These are phyloP conservation scores for Selene dorsalis DNA, from an alignment of 2,797 vertebrate genomes.

Conservation along the genomic window DNA sequence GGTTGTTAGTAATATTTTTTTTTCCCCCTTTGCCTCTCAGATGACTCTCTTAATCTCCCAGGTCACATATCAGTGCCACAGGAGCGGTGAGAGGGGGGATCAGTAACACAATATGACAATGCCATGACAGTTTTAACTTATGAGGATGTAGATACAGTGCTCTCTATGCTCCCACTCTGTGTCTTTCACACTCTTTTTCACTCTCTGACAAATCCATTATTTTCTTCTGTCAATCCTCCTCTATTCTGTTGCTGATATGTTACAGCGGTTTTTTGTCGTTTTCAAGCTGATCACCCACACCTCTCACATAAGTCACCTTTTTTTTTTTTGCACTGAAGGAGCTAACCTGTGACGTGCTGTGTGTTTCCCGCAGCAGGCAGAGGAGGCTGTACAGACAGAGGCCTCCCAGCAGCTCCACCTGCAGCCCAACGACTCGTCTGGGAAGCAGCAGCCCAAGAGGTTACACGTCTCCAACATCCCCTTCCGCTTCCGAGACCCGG, in stretches of 20 bases:
- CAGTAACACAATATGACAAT: background rate
- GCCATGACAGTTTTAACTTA: background rate
- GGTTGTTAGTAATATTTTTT: background rate
- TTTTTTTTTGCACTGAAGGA: background rate
- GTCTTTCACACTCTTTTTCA: background rate
- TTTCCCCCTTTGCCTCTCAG: background rate
- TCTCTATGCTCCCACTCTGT: background rate
- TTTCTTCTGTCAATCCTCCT: background rate
- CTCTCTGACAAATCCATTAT: background rate
- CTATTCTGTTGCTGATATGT: slow-evolving; percentile 1
- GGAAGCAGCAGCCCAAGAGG: slow-evolving; percentile 95
- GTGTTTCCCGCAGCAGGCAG: slow-evolving; percentile 84
- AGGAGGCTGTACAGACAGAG: slow-evolving; percentile 92
- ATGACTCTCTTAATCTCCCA: slow-evolving; percentile 62
- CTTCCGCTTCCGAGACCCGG: slow-evolving; percentile 95
- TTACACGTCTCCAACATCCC: slow-evolving; percentile 97
- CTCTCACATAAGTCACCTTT: background rate
- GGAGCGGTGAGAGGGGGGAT: background rate
- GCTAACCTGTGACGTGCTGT: slow-evolving; percentile 44
- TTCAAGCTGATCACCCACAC: background rate
- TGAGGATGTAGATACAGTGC: background rate
- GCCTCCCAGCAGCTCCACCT: slow-evolving; percentile 88
- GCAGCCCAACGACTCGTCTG: slow-evolving; percentile 86
- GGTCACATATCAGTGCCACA: background rate
- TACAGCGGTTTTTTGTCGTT: background rate